phyloP scores from a whole-genome alignment of 2,113 vertebrate species.

The Notothenia coriiceps region DNA sequence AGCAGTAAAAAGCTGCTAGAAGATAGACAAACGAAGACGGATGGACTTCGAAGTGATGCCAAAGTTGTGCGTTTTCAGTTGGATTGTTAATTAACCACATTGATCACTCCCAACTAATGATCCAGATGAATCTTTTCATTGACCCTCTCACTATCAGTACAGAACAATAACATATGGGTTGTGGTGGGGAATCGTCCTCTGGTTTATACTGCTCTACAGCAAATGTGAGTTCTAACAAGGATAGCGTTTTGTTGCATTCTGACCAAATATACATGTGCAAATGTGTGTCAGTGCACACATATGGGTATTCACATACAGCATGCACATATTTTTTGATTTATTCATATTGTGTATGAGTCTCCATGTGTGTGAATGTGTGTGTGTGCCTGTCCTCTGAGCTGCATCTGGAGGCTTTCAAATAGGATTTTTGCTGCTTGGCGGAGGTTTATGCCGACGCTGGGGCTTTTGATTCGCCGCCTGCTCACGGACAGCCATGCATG shows the following conservation, averaged over 20 bases:
- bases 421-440: conserved; percentile 57
- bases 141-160: background rate
- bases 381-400: conserved; percentile 35
- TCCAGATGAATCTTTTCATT: background rate
- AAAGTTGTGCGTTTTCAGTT: conserved; percentile 1
- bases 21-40: background rate
- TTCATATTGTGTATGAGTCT: background rate
- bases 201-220: background rate
- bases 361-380: background rate
- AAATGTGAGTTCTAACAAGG: background rate
- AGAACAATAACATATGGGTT: background rate
- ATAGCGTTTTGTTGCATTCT: background rate
- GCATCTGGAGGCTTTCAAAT: conserved; percentile 57
- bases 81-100: conserved; percentile 4
- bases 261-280: background rate
- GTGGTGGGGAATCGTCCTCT: background rate
- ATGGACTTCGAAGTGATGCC: background rate
- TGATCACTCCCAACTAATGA: conserved; percentile 3
- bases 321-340: background rate
- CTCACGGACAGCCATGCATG: conserved; percentile 53
- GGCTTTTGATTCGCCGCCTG: conserved; percentile 60
- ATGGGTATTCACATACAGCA: conserved; percentile 4
- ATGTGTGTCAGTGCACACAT: background rate
- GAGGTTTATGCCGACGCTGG: conserved; percentile 49
- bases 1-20: background rate